Percentiles rank a stretch among this genome's conserved stretches.
These are phyloP conservation scores for Menura novaehollandiae DNA, from an alignment of 2,113 vertebrate genomes.

Conservation along the genomic window DNA sequence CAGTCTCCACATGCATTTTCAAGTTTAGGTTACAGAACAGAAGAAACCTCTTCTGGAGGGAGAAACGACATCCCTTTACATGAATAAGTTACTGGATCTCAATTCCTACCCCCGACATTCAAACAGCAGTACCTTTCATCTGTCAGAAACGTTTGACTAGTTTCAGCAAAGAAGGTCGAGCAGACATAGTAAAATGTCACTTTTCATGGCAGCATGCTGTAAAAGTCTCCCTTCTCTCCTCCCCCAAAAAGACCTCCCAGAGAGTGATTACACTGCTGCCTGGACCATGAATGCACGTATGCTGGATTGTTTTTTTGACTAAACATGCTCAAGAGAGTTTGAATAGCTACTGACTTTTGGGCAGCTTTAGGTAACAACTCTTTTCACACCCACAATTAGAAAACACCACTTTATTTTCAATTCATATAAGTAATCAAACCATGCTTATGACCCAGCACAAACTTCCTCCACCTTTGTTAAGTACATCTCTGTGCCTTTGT, in stretches of 20 bases:
- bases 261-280: neutral
- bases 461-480: neutral
- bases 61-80: neutral
- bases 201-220: neutral
- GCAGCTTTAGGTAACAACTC: neutral
- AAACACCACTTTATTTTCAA: neutral
- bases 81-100: neutral
- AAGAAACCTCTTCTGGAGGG: neutral
- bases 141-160: neutral
- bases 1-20: neutral
- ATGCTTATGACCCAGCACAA: neutral
- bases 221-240: neutral
- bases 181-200: neutral
- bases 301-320: neutral
- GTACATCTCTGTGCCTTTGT: neutral
- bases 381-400: neutral
- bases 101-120: neutral
- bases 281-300: neutral
- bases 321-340: neutral
- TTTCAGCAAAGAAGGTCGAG: neutral
- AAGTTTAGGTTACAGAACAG: neutral
- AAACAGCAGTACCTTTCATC: neutral
- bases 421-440: neutral
- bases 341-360: neutral
- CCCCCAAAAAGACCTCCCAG: neutral